Base-by-base conservation (phyloP, 2,888 invertebrate genomes). In the Dolichomitus sp. region DNA sequence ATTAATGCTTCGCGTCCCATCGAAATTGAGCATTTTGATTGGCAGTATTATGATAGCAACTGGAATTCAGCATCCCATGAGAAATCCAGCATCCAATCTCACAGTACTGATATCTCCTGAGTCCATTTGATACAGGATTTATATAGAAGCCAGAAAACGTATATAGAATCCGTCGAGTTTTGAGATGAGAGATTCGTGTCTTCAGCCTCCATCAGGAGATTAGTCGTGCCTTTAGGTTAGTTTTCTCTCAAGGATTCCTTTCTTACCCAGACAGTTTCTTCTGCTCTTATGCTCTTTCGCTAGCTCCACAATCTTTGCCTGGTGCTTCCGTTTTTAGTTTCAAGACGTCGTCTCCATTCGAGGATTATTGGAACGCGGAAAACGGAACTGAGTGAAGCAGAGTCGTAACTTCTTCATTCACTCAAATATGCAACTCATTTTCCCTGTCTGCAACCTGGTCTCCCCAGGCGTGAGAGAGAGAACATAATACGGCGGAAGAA, bases 301-400 rank as follows among this genome's bases (percentile, higher is more conserved):
- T 12, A 33, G 5, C 17, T 76, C n/a, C 57, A 12, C 23, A 12
- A 57, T 59, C 45, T 37, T 12, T 19, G 37, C 37, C 37, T 9
- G 37, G 9, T 37, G 37, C 37, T 37, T 37, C 37, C 27, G 23
- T 37, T 52, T 40, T 17, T 59, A 9, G 4, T 59, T 59, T 73
- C 73, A 27, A 23, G 45, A 33, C 45, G 23, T 76, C 66, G 19
- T 80, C 45, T 42, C 37, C 54, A 54, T 57, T 54, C 37, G 9
- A 30, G 68, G 61, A 81, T 73, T 78, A 72, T 74, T 78, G 65
- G 66, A 82, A 78, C 73, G 74, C 74, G 74, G 52, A 50, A 33
- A 50, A 37, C 30, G 52, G 65, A 68, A 63, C 57, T 52, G 61
- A 68, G 61, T 61, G 54, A 66, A 23, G 78, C 45, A 37, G 37